Percentiles rank a stretch among this genome's conserved stretches.
These are phyloP conservation scores for Cyanoderma ruficeps DNA, from an alignment of 2,113 vertebrate genomes.

Conservation along the genomic window DNA sequence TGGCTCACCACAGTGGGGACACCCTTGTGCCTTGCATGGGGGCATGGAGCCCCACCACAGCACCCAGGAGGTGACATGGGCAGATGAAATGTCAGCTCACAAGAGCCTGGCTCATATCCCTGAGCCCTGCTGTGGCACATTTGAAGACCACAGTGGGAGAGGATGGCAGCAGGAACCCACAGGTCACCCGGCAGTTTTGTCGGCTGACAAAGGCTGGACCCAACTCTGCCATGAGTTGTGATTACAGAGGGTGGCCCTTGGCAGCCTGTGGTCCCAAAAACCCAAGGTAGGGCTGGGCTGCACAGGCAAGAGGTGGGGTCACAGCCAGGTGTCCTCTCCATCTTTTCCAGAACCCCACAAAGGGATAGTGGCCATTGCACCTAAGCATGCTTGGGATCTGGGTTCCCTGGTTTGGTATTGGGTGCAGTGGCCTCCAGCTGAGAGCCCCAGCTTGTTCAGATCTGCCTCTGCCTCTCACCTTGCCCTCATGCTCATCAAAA, in stretches of 20 bases:
- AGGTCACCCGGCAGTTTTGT: accelerated
- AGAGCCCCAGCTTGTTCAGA: accelerated
- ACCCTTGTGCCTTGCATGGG: neutral
- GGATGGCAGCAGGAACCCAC: too few species aligned
- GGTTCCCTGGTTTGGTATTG: neutral
- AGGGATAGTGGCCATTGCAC: neutral
- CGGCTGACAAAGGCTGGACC: neutral
- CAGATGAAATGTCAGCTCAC: neutral
- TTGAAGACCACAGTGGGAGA: neutral
- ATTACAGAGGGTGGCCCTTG: neutral
- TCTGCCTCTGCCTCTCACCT: neutral
- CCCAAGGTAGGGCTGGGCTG: neutral
- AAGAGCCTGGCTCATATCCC: neutral
- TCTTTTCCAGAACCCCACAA: neutral
- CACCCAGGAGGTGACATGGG: neutral
- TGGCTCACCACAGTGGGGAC: accelerated
- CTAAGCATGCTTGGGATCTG: neutral
- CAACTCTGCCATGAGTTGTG: neutral
- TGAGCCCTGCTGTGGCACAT: accelerated
- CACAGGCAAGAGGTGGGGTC: neutral
- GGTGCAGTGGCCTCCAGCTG: neutral
- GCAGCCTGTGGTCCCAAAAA: neutral
- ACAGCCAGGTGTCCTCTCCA: neutral
- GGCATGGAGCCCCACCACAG: neutral
- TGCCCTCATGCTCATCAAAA: neutral